Percentiles rank a stretch among this genome's conserved stretches.
Conservation (phyloP, 2,888 invertebrate genomes). For the Pherbina coryleti region DNA sequence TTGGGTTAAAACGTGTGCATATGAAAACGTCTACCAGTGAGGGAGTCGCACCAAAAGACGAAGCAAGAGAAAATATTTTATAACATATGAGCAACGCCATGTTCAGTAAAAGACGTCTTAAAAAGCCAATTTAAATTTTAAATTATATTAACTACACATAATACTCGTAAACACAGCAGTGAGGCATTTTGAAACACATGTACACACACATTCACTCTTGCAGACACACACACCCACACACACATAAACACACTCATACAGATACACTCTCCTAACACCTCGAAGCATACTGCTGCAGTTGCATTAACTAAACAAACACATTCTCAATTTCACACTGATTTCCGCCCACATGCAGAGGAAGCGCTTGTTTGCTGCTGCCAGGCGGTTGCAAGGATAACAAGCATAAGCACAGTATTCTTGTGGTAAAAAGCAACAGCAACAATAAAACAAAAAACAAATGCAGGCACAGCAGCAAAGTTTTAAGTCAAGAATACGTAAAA, state of each 20-base stretch:
- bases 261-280: no score
- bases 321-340: slow-evolving; percentile 24
- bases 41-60: no score
- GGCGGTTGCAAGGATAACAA: slow-evolving; percentile 8
- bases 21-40: no score
- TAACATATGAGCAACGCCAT: slow-evolving; percentile 51
- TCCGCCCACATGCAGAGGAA: slow-evolving; percentile 24
- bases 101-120: slow-evolving; percentile 35
- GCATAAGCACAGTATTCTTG: slow-evolving; percentile 7
- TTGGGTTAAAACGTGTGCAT: not conserved
- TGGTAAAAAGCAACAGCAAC: not conserved
- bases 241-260: not conserved
- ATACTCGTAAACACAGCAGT: not conserved
- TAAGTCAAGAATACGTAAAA: not conserved
- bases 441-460: not conserved
- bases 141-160: slow-evolving; percentile 62
- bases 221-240: not conserved
- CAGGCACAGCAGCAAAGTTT: not conserved
- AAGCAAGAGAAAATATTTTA: not conserved
- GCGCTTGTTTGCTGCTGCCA: slow-evolving; percentile 1
- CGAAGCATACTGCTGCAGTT: not conserved
- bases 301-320: not conserved
- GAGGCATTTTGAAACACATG: not conserved
- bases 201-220: not conserved
- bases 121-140: slow-evolving; percentile 63